Percentiles rank a stretch among this genome's conserved stretches.
These are phyloP conservation scores for Harpagoxenus sublaevis DNA, from an alignment of 2,888 invertebrate species.

Conservation along the genomic window DNA sequence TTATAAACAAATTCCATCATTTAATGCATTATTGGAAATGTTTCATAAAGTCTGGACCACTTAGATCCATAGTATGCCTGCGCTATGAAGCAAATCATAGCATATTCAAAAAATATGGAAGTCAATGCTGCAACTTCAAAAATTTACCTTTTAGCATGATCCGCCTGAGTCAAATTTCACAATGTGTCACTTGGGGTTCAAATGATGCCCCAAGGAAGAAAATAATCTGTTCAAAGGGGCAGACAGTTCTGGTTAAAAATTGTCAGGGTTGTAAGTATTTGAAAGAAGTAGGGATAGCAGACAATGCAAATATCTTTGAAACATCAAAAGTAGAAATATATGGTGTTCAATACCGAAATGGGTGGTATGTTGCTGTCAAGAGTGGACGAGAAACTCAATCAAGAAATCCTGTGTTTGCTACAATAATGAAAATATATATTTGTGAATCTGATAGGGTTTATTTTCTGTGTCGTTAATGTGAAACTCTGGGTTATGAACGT, in stretches of 20 bases:
- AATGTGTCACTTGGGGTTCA: neutral
- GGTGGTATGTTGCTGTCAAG: neutral
- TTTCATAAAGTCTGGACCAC: neutral
- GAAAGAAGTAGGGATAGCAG: neutral
- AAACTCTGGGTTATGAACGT: neutral
- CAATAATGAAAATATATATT: neutral
- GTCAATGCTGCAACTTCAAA: neutral
- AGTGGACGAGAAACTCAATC: slow-evolving; percentile 9
- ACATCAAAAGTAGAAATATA: neutral
- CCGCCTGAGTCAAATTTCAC: neutral
- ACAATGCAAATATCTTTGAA: neutral
- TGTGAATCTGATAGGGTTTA: neutral
- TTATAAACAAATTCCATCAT: slow-evolving; percentile 12
- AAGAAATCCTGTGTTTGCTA: slow-evolving; percentile 4
- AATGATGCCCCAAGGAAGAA: neutral
- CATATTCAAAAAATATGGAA: slow-evolving; percentile 3
- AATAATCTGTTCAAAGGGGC: neutral
- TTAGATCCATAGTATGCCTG: slow-evolving; percentile 3
- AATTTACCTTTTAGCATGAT: neutral
- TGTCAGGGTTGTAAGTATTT: neutral
- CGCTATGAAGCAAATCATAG: neutral
- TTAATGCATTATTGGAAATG: slow-evolving; percentile 4
- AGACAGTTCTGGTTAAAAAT: slow-evolving; percentile 2
- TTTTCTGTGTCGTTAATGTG: neutral
- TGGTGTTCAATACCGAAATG: slow-evolving; percentile 5